Conservation (phyloP, 2,797 vertebrate genomes). For the Rhabdomys pumilio region DNA sequence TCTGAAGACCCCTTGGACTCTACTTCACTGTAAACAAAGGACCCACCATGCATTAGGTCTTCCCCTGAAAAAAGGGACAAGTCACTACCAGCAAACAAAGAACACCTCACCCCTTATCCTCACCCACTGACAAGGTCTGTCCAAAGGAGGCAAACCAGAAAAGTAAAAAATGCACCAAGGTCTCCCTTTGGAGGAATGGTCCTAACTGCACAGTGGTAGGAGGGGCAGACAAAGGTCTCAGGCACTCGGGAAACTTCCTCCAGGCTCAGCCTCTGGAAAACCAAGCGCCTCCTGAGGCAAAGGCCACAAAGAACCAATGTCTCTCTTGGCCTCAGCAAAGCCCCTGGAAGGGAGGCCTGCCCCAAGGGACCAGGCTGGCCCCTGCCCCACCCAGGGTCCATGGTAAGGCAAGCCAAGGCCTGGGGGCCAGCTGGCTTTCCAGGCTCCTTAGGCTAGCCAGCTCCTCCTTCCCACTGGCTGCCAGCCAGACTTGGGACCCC, state of each 20-base stretch:
- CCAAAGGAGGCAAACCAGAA: slow-evolving; percentile 53
- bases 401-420: slow-evolving; percentile 85
- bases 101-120: slow-evolving; percentile 58
- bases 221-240: slow-evolving; percentile 81
- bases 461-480: slow-evolving; percentile 73
- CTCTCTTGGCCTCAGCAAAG: slow-evolving; percentile 69
- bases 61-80: too few species aligned
- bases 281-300: slow-evolving; percentile 76
- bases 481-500: slow-evolving; percentile 56
- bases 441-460: slow-evolving; percentile 67
- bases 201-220: slow-evolving; percentile 52
- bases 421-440: slow-evolving; percentile 78
- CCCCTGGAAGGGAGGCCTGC: slow-evolving; percentile 76
- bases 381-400: slow-evolving; percentile 85
- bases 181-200: slow-evolving; percentile 51
- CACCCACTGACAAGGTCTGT: slow-evolving; percentile 71
- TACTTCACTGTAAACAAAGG: not conserved
- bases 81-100: too few species aligned
- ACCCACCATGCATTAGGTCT: slow-evolving; percentile 77
- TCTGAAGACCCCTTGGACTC: slow-evolving; percentile 72
- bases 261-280: slow-evolving; percentile 75
- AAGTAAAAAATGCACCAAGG: slow-evolving; percentile 54
- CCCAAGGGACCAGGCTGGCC: slow-evolving; percentile 77
- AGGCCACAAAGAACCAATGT: slow-evolving; percentile 74
- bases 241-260: slow-evolving; percentile 67